phyloP scores from a whole-genome alignment of 2,888 invertebrate genomes.

The Drosophila nr. perissopoda region DNA sequence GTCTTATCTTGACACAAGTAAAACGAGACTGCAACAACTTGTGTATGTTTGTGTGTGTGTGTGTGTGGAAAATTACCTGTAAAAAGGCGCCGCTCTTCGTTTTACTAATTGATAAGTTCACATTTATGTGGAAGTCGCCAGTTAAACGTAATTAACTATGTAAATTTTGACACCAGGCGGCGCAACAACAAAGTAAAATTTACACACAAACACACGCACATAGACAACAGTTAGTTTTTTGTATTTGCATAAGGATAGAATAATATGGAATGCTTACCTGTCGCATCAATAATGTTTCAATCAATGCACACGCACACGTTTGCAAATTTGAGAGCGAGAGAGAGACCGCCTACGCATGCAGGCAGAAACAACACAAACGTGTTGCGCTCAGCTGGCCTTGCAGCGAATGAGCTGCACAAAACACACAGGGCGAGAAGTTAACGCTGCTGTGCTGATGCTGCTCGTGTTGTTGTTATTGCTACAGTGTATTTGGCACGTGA shows the following conservation, averaged over 20 bases:
- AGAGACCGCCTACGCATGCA: slow-evolving; percentile 57
- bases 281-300: slow-evolving; percentile 62
- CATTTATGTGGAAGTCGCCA: slow-evolving; percentile 38
- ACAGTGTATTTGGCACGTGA: slow-evolving; percentile 68
- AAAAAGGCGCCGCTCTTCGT: slow-evolving; percentile 61
- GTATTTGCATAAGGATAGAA: slow-evolving; percentile 1
- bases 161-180: slow-evolving; percentile 59
- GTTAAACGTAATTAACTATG: slow-evolving; percentile 65
- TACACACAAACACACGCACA: slow-evolving; percentile 19
- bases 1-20: slow-evolving; percentile 65
- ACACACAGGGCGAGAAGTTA: slow-evolving; percentile 54
- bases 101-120: slow-evolving; percentile 66
- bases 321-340: slow-evolving; percentile 15
- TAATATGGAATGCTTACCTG: slow-evolving; percentile 58
- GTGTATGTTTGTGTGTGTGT: slow-evolving; percentile 2
- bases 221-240: slow-evolving; percentile 14
- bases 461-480: slow-evolving; percentile 33
- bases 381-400: slow-evolving; percentile 74
- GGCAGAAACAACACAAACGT: slow-evolving; percentile 68
- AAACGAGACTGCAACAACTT: slow-evolving; percentile 58
- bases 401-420: slow-evolving; percentile 74
- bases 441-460: slow-evolving; percentile 24
- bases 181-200: slow-evolving; percentile 26
- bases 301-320: slow-evolving; percentile 54
- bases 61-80: slow-evolving; percentile 65